phyloP scores from a whole-genome alignment of 2,888 invertebrate species.

The Eubasilissa splendida region DNA sequence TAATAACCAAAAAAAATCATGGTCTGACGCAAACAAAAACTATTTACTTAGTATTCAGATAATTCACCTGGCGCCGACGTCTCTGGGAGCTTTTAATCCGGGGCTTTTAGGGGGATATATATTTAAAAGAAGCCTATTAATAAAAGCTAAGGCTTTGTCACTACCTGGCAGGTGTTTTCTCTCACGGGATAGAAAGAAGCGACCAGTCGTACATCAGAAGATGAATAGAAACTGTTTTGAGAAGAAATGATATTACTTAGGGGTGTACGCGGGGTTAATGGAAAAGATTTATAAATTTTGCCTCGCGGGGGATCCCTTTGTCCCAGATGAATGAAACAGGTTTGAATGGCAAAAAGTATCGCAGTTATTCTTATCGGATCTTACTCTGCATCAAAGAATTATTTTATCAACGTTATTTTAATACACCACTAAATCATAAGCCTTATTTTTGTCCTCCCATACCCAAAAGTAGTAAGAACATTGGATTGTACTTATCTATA shows the following conservation, averaged over 20 bases:
- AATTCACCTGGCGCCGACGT: not conserved
- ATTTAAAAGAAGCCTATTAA: constrained; percentile 51
- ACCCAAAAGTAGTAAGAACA: too few relatives aligned
- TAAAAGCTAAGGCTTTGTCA: constrained; percentile 53
- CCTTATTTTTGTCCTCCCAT: too few relatives aligned
- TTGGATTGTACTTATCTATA: too few relatives aligned
- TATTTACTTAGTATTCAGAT: not conserved
- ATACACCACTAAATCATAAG: too few relatives aligned
- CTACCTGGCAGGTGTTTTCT: constrained; percentile 46
- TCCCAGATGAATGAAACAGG: constrained; percentile 19
- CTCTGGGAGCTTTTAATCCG: constrained; percentile 17
- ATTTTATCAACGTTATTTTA: too few relatives aligned
- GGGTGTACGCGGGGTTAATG: constrained; percentile 19
- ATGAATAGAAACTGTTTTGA: constrained; percentile 26
- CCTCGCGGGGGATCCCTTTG: constrained; percentile 7
- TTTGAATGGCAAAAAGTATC: constrained; percentile 23
- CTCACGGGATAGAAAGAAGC: constrained; percentile 14
- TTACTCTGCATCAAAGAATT: too few relatives aligned
- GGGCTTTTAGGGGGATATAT: constrained; percentile 1
- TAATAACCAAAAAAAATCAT: too few relatives aligned
- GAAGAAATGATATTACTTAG: constrained; percentile 33
- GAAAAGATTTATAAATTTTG: constrained; percentile 32
- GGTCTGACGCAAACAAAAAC: not conserved
- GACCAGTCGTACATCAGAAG: constrained; percentile 31
- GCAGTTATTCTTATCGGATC: constrained; percentile 7